Base-by-base conservation (phyloP, 2,113 vertebrate genomes). In the Podarcis muralis region DNA sequence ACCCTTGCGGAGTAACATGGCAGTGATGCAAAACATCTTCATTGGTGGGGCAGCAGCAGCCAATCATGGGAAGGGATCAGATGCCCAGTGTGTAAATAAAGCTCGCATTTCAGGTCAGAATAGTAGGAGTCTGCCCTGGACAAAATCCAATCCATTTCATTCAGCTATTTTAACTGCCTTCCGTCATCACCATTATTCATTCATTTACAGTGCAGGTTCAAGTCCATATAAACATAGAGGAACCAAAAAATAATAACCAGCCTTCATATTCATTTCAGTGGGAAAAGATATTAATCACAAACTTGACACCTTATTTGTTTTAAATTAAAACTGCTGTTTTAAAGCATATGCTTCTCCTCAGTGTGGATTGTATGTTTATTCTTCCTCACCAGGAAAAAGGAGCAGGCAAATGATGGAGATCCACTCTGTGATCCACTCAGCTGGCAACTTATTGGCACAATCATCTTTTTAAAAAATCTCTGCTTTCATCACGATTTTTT, bases 241-340 rank as follows among this genome's bases (percentile, higher is more conserved):
- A 86, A 2, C 53, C 78, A 90, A 91, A 94, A 83, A 83, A 86
- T 57, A 89, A 83, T 62, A 90, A 83, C 80, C 89, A 78, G 59
- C 48, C 84, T 87, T 90, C 84, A 71, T 87, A 76, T 83, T 90
- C 89, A 83, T 81, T 93, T 87, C 85, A 48, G 48, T 83, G 91
- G 84, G 91, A 90, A 89, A 87, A 83, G 72, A 85, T 90, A 88
- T 94, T 93, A 94, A 93, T 94, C 85, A 40, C 86, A 85, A 87
- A 89, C 83, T 79, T 89, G 93, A 92, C 90, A 92, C 89, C 1
- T 0, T 94, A 88, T 94, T 96, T 95, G 87, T 92, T 96, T 96
- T 74, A 81, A 91, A 90, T 91, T 93, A 94, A 88, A 89, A 90
- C 91, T 91, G 81, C 93, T 94, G 87, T 22, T 32, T 77, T 32